These are phyloP conservation scores for Scarus forsteni DNA, from an alignment of 2,797 vertebrate species.

Conservation along the genomic window DNA sequence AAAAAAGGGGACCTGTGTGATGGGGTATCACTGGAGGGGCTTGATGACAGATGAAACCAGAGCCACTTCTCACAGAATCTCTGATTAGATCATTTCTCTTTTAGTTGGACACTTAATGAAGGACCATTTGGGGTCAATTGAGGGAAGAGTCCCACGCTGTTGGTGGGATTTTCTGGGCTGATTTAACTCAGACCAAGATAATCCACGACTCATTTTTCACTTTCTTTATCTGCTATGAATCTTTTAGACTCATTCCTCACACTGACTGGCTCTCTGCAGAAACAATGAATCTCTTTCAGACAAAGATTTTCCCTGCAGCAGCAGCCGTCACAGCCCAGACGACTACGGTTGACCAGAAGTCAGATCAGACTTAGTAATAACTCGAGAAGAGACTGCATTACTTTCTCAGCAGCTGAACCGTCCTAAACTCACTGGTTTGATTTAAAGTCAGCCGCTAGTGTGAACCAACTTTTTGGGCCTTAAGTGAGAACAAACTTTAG, in stretches of 20 bases:
- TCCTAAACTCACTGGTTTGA: too few relatives aligned
- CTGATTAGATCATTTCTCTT: constrained; percentile 19
- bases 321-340: not conserved
- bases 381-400: not conserved
- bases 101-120: not conserved
- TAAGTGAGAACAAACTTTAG: too few relatives aligned
- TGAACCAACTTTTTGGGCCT: too few relatives aligned
- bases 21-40: not conserved
- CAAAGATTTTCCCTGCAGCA: not conserved
- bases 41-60: constrained; percentile 24
- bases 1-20: not conserved
- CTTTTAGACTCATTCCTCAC: not conserved
- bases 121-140: constrained; percentile 10
- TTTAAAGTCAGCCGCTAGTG: too few relatives aligned
- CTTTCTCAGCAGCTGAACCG: too few relatives aligned
- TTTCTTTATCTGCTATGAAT: constrained; percentile 10
- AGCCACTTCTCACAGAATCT: constrained; percentile 23
- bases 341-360: not conserved
- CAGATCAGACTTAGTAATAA: not conserved
- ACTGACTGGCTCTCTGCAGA: not conserved
- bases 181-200: constrained; percentile 5
- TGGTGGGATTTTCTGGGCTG: not conserved
- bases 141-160: not conserved
- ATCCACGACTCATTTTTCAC: constrained; percentile 6
- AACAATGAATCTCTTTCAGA: constrained; percentile 1